Conservation (phyloP, 1,140 invertebrate species). For the Metaphire vulgaris region DNA sequence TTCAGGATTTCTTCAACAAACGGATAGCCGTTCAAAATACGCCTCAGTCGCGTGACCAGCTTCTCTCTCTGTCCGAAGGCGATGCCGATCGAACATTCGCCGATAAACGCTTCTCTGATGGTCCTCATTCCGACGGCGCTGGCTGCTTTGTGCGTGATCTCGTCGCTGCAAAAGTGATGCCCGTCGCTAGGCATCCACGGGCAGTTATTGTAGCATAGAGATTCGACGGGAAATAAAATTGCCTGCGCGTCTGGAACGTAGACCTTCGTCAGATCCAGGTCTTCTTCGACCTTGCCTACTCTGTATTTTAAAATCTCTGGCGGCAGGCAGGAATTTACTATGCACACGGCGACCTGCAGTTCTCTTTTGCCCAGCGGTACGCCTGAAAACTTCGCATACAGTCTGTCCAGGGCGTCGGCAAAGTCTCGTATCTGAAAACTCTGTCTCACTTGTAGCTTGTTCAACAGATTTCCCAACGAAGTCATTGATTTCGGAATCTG, state of each 20-base stretch:
- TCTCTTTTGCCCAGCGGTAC: not conserved
- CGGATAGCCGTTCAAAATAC: slow-evolving; percentile 41
- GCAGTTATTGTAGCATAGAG: slow-evolving; percentile 8
- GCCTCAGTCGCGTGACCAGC: slow-evolving; percentile 35
- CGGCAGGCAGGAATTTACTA: not conserved
- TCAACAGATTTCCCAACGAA: not conserved
- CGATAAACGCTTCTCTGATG: not conserved
- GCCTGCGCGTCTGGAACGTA: not conserved
- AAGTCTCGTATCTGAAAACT: not conserved
- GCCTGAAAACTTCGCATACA: not conserved
- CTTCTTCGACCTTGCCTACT: not conserved
- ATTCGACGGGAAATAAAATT: slow-evolving; percentile 10
- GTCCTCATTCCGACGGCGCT: slow-evolving; percentile 3
- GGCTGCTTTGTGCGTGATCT: not conserved
- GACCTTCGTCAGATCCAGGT: not conserved
- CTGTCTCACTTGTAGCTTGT: not conserved
- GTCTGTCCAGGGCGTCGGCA: not conserved
- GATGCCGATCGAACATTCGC: not conserved
- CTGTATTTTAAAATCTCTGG: not conserved
- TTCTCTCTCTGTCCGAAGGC: slow-evolving; percentile 24
- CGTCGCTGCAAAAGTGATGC: not conserved
- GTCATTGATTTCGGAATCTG: not conserved
- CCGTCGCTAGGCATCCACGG: not conserved
- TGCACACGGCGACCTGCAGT: not conserved
- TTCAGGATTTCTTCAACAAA: slow-evolving; percentile 37